phyloP scores from a whole-genome alignment of 2,888 invertebrate genomes.

The Ormyrus rosae region DNA sequence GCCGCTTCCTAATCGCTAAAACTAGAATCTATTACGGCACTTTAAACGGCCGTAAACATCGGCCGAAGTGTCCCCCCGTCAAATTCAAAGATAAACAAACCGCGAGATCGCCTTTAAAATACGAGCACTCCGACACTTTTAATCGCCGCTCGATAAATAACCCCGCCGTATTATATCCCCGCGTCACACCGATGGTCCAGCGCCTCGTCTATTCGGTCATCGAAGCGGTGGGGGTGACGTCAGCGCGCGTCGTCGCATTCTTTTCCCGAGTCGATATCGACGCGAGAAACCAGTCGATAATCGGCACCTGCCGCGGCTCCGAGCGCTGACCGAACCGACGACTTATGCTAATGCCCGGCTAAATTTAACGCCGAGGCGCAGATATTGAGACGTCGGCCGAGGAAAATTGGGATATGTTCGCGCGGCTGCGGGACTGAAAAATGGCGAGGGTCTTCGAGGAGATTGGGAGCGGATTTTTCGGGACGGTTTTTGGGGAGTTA shows the following conservation, averaged over 20 bases:
- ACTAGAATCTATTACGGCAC: too few species aligned
- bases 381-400: too few species aligned
- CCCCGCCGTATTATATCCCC: background rate
- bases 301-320: background rate
- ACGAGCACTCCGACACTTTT: conserved; percentile 2
- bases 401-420: too few species aligned
- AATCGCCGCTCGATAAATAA: background rate
- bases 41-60: too few species aligned
- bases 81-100: too few species aligned
- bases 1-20: too few species aligned
- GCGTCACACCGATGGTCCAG: background rate
- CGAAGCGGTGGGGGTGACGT: background rate
- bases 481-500: too few species aligned
- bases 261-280: conserved; percentile 4
- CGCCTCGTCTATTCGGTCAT: background rate
- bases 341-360: conserved; percentile 28
- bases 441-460: too few species aligned
- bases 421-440: too few species aligned
- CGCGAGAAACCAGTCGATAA: background rate
- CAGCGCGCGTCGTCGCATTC: background rate
- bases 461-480: too few species aligned
- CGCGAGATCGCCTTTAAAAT: background rate
- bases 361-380: background rate
- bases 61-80: too few species aligned
- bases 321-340: background rate